Evolutionary conservation across 2,888 invertebrate species (phyloP).

Genomic region (Mesorhabditis spiculigera): DNA sequence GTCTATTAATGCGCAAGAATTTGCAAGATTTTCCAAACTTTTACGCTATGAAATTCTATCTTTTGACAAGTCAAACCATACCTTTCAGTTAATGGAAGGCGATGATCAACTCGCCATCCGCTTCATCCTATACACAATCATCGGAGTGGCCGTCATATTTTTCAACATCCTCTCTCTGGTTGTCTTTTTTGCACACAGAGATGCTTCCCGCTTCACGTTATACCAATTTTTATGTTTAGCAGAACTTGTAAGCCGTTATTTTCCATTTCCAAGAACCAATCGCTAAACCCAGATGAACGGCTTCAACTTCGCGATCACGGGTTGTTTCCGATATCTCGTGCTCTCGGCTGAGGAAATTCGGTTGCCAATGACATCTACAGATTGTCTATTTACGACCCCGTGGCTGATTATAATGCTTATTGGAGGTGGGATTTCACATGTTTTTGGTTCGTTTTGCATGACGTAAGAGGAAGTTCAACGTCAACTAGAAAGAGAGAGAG

Average conservation of each 20-base stretch:
- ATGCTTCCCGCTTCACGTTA: not conserved
- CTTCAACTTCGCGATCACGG: slow-evolving; percentile 4
- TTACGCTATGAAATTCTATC: too few species aligned
- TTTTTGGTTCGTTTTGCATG: too few species aligned
- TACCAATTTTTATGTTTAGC: not conserved
- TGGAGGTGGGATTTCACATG: not conserved
- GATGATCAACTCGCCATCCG: not conserved
- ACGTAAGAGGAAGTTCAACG: too few species aligned
- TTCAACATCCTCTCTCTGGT: not conserved
- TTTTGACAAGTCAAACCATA: too few species aligned
- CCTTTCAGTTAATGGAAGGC: not conserved
- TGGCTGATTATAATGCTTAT: not conserved
- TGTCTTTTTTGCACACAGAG: not conserved
- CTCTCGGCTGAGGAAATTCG: not conserved
- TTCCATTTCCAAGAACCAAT: not conserved
- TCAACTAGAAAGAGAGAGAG: too few species aligned
- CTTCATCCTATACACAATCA: not conserved
- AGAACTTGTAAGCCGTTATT: not conserved
- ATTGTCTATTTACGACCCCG: not conserved
- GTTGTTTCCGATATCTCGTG: not conserved
- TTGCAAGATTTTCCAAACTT: too few species aligned
- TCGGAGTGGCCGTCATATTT: not conserved
- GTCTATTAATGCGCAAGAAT: too few species aligned
- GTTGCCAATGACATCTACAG: not conserved
- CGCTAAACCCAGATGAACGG: not conserved